Base-by-base conservation (phyloP, 2,797 vertebrate genomes). In the Fistularia commersonii region DNA sequence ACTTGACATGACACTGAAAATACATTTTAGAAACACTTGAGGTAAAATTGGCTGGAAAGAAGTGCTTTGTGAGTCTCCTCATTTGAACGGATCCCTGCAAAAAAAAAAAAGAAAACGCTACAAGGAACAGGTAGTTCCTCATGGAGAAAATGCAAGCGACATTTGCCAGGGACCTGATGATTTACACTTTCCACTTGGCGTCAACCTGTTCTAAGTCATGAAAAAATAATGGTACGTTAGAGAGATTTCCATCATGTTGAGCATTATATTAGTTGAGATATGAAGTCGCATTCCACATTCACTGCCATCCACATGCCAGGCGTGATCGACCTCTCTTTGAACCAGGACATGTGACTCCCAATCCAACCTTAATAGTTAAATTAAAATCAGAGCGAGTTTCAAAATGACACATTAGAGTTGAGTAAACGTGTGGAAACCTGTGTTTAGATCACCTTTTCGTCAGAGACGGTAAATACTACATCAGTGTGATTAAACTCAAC, bases 111-210 rank as follows among this genome's bases (percentile, higher is more conserved):
- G n/a, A n/a, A n/a, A n/a, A n/a, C n/a, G 66, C 73, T 80, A 85
- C 77, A 49, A 49, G 47, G 74, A 91, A 92, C 91, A 91, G 91
- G 90, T 91, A 89, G 89, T 71, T 71, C 82, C 85, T 85, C 84
- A 79, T 86, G 82, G 73, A 57, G 65, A 48, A 43, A 78, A 88
- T 86, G 82, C 85, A 87, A 64, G 80, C 65, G 78, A 72, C 83
- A 88, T 89, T 89, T 91, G 86, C 87, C 55, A 48, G 48, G 61
- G 48, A 55, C 62, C 63, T 42, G 34, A 35, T 6, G 8, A 35
- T 35, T 35, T 35, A 35, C 34, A 35, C 34, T 6, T 35, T 35
- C 34, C 34, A 6, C 34, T 6, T 6, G 34, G 34, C n/a, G n/a
- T n/a, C n/a, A n/a, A n/a, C n/a, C n/a, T n/a, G n/a, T n/a, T n/a